Evolutionary conservation across 2,797 vertebrate genomes (phyloP), one percentile per base, ranked within the genome.

Genomic region (Mionectes olivaceus): DNA sequence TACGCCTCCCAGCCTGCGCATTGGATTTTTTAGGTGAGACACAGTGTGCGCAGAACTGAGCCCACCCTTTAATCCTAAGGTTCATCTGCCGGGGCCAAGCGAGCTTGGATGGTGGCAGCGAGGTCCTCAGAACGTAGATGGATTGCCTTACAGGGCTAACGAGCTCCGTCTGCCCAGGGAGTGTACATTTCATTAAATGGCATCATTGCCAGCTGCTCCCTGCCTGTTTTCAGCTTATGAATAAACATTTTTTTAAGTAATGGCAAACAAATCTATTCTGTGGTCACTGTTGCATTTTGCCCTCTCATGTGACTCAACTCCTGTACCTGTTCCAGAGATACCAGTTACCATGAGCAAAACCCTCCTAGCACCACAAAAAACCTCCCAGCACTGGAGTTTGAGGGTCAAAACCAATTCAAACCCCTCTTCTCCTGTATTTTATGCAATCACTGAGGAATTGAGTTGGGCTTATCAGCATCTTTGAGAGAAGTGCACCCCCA

Each of bases 401-500:
- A 74, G 35, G 19, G 32, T 50, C 14, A 65, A 68, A 64, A 25
- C 3, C 41, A 55, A 50, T 46, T 56, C 6, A 59, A 71, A 23
- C 9, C 8, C 1, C 11, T 8, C 9, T 60, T 60, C 43, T 74
- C n/a, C 24, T 74, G 1, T 35, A 10, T 57, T 53, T 84, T 44
- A 16, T 22, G 13, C 4, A 33, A 50, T 46, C 41, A 22, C 32
- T 32, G 22, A 84, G 50, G 19, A 68, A 41, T n/a, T 9, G 33
- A 21, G 9, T 65, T 43, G 69, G 41, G 5, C 55, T 59, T n/a
- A 30, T 69, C 60, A 55, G 52, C 39, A 50, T 3, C 19, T 83
- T 8, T 11, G 55, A 44, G 37, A 43, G 16, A 4, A n/a, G 33
- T 3, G 12, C 7, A 1, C 5, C 4, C 43, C 30, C 43, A 19